Conservation (phyloP, 2,113 vertebrate species). For the Gambusia affinis region DNA sequence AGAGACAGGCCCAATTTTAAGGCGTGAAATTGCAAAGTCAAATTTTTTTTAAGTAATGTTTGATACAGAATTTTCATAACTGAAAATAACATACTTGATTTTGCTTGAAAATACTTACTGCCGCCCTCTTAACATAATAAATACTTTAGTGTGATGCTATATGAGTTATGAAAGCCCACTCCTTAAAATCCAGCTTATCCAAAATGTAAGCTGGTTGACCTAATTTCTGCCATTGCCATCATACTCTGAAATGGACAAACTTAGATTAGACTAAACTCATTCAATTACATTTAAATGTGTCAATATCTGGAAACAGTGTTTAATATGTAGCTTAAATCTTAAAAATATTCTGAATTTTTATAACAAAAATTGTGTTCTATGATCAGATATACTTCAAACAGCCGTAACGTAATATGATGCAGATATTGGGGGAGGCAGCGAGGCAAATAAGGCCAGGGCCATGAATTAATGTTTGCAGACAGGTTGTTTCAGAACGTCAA, state of each 20-base stretch:
- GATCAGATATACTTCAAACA: neutral
- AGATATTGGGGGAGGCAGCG: neutral
- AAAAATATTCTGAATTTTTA: neutral
- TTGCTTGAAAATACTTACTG: neutral
- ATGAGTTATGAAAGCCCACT: conserved; percentile 48
- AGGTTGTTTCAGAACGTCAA: neutral
- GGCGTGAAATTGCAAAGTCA: no score
- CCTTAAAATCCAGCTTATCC: conserved; percentile 60
- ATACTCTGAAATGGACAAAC: conserved; percentile 60
- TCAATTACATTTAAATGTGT: conserved; percentile 20
- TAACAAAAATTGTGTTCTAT: neutral
- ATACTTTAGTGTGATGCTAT: neutral
- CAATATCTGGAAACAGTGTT: conserved; percentile 15
- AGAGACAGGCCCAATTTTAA: no score
- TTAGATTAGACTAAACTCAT: conserved; percentile 49
- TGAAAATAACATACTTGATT: neutral
- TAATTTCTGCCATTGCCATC: conserved; percentile 54
- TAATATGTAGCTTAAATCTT: neutral
- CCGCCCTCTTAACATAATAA: neutral
- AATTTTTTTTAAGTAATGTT: no score
- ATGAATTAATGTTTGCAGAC: conserved; percentile 8
- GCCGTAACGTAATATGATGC: neutral
- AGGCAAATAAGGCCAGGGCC: neutral
- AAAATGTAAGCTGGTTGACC: conserved; percentile 65
- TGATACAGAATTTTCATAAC: no score